phyloP scores from a whole-genome alignment of 2,113 vertebrate genomes.

The Eurypyga helias region DNA sequence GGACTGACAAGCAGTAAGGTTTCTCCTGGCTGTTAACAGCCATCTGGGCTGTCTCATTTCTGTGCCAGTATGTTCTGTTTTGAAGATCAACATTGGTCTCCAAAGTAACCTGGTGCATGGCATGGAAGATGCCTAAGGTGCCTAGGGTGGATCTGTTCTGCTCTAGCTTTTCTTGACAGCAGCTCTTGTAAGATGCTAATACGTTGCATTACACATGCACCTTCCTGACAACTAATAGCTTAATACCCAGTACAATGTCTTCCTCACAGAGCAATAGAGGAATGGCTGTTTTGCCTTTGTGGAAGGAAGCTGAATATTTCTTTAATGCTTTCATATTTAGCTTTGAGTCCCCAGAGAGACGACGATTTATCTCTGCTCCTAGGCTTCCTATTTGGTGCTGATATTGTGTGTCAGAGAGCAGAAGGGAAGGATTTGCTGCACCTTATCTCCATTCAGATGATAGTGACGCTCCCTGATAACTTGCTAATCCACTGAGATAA shows the following conservation, averaged over 20 bases:
- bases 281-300: background rate
- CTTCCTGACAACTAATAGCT: conserved; percentile 2
- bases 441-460: conserved; percentile 44
- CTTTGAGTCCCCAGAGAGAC: background rate
- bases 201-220: background rate
- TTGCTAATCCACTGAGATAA: conserved; percentile 38
- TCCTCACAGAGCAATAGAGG: background rate
- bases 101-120: background rate
- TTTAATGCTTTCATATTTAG: background rate
- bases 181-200: background rate
- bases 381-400: background rate
- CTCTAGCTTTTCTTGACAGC: background rate
- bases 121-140: background rate
- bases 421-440: conserved; percentile 45
- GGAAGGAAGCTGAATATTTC: background rate
- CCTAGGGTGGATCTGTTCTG: background rate
- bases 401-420: conserved; percentile 29
- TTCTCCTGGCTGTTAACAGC: background rate
- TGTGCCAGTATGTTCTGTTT: background rate
- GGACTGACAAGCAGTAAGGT: background rate
- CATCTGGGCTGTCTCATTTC: background rate
- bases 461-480: conserved; percentile 15
- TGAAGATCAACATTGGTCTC: background rate
- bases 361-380: background rate
- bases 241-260: background rate